Base-by-base conservation (phyloP, 1,140 invertebrate genomes). In the Centruroides sculpturatus region DNA sequence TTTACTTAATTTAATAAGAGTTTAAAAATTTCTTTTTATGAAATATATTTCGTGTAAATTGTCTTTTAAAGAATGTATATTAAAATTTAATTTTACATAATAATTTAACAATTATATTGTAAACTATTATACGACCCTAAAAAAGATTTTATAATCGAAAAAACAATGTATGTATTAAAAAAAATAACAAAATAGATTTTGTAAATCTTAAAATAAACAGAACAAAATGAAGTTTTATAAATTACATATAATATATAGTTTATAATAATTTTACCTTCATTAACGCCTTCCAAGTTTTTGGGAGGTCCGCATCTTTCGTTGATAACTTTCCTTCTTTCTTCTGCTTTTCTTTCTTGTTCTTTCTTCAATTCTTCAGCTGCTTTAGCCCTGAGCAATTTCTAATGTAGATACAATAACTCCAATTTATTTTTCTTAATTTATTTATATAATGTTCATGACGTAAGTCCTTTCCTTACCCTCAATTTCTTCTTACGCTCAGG, bases 351-450 rank as follows among this genome's bases (percentile, higher is more conserved):
- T 79, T 97, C 92, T 76, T 98, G 95, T 81, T 99, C 94, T 75
- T 96, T 96, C 81, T 98, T 98, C 79, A 99, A 81, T 78, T 99
- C 95, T 78, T 99, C 96, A 70, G 96, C 95, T 73, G 96, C 96
- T 83, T 98, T 99, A 80, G 98, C 94, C 86, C 97, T 94, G 80
- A 99, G 82, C 79, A 99, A 80, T 81, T 97, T 75, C 79, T 82
- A 49, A 34, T 11, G 50, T 1, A 47, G 66, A 58, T 35, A 41
- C n/a, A 47, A 23, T 55, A 63, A 23, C 3, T 23, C 3, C n/a
- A 11, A 35, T 46, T 54, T 36, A 7, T 12, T 12, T 23, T 6
- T 56, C 34, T 52, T 35, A 2, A 47, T 52, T 9, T 36, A n/a
- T 36, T 7, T 11, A 47, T 46, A 83, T 85, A 23, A 23, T 23